Percentiles rank a stretch among this genome's conserved stretches.
Conservation (phyloP, 1,140 invertebrate genomes). For the Conus betulinus region DNA sequence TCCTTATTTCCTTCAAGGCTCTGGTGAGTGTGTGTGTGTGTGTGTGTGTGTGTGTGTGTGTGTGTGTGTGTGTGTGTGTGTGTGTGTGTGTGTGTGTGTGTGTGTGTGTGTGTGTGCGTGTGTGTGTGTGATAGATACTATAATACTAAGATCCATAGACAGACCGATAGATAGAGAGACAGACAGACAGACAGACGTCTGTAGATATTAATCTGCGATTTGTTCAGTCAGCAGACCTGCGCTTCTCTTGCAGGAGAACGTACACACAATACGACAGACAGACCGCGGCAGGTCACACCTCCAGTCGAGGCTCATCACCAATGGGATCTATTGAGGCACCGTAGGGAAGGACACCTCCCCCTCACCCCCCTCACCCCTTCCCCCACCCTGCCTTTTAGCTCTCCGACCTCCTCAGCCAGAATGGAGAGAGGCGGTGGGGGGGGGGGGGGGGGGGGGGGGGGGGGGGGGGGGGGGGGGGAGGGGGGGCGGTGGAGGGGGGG, state of each 20-base stretch:
- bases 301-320: neutral
- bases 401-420: neutral
- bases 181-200: neutral
- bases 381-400: neutral
- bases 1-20: neutral
- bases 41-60: neutral
- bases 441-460: too few relatives aligned
- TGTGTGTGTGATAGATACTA: too few relatives aligned
- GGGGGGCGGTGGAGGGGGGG: too few relatives aligned
- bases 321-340: neutral
- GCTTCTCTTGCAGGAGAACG: neutral
- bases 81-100: too few relatives aligned
- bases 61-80: neutral
- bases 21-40: neutral
- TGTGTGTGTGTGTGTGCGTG: too few relatives aligned
- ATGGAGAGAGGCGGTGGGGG: neutral
- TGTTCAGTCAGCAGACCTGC: neutral
- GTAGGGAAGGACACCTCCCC: neutral
- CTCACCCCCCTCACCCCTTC: conserved; percentile 17
- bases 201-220: neutral
- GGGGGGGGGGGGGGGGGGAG: too few relatives aligned
- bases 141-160: too few relatives aligned
- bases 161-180: neutral
- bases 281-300: neutral
- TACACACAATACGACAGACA: neutral